A percentile compares a stretch with the other conserved stretches of the same genome.
phyloP scores from a whole-genome alignment of 2,888 invertebrate genomes.

The Polymixis lichenea region DNA sequence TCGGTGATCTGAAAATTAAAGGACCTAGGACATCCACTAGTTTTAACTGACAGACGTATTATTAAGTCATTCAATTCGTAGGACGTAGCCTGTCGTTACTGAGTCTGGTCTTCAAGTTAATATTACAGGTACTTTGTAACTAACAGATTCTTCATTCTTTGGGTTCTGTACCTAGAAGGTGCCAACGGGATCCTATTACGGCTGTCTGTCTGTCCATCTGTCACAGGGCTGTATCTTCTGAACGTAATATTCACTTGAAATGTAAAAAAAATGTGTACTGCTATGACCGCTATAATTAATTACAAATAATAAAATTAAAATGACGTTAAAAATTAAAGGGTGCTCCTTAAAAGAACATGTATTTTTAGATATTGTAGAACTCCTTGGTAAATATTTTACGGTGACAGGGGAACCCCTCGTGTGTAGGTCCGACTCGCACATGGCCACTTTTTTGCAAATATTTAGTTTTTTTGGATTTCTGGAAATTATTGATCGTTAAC shows the following conservation, averaged over 20 bases:
- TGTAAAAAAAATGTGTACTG: not conserved
- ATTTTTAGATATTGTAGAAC: no score
- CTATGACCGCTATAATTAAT: no score
- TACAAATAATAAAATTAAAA: no score
- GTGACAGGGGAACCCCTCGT: not conserved
- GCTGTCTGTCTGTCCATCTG: not conserved
- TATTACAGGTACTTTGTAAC: constrained; percentile 20
- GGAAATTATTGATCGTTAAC: not conserved
- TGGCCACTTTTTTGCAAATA: not conserved
- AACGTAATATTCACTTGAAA: not conserved
- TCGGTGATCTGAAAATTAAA: constrained; percentile 42
- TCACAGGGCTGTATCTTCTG: not conserved
- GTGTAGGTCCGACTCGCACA: not conserved
- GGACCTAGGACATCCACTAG: constrained; percentile 7
- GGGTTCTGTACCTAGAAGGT: not conserved
- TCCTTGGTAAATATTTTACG: no score
- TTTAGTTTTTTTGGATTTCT: constrained; percentile 2
- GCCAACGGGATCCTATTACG: not conserved
- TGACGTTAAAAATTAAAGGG: no score
- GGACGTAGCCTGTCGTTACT: constrained; percentile 34
- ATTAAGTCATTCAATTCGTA: constrained; percentile 40
- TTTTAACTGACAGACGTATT: constrained; percentile 24
- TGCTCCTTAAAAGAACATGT: no score
- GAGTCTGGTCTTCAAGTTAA: constrained; percentile 19
- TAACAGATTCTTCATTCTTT: constrained; percentile 8